phyloP scores from a whole-genome alignment of 1,140 invertebrate species.

The Orius insidiosus region DNA sequence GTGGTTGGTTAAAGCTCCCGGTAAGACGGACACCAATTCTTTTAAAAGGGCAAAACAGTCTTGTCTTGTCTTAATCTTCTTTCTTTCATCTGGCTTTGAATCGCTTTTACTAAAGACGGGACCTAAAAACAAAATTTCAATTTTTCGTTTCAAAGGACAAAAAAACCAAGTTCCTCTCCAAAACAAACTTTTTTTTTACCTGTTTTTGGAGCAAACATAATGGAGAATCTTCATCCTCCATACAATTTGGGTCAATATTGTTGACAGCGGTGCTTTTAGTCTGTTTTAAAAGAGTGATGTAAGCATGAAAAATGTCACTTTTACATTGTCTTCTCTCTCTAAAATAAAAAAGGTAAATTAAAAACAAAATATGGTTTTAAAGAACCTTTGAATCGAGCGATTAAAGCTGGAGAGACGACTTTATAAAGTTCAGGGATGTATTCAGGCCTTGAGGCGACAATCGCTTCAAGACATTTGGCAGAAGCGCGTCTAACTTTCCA shows the following conservation, averaged over 20 bases:
- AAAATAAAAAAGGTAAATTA: slow-evolving; percentile 20
- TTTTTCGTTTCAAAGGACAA: not conserved
- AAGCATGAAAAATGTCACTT: slow-evolving; percentile 92
- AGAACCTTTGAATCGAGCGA: slow-evolving; percentile 77
- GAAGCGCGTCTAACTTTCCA: slow-evolving; percentile 92
- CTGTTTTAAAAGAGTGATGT: slow-evolving; percentile 80
- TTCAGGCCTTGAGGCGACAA: slow-evolving; percentile 82
- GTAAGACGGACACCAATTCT: slow-evolving; percentile 75
- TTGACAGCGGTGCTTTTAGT: slow-evolving; percentile 53
- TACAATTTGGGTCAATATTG: slow-evolving; percentile 49
- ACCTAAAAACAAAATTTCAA: slow-evolving; percentile 37
- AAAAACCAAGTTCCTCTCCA: not conserved
- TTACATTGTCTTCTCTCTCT: slow-evolving; percentile 98
- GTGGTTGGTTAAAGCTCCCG: slow-evolving; percentile 72
- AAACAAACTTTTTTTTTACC: slow-evolving; percentile 13
- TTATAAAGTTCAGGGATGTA: slow-evolving; percentile 79
- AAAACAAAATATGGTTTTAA: slow-evolving; percentile 1
- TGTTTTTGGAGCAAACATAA: slow-evolving; percentile 23
- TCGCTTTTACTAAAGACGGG: slow-evolving; percentile 62
- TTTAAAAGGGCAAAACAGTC: slow-evolving; percentile 80
- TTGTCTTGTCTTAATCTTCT: slow-evolving; percentile 87
- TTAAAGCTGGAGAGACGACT: slow-evolving; percentile 73
- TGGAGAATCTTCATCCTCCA: slow-evolving; percentile 45
- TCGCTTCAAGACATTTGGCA: slow-evolving; percentile 91
- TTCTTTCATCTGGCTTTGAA: slow-evolving; percentile 82